Conservation (phyloP, 2,888 invertebrate genomes). For the Rotaria macrura region DNA sequence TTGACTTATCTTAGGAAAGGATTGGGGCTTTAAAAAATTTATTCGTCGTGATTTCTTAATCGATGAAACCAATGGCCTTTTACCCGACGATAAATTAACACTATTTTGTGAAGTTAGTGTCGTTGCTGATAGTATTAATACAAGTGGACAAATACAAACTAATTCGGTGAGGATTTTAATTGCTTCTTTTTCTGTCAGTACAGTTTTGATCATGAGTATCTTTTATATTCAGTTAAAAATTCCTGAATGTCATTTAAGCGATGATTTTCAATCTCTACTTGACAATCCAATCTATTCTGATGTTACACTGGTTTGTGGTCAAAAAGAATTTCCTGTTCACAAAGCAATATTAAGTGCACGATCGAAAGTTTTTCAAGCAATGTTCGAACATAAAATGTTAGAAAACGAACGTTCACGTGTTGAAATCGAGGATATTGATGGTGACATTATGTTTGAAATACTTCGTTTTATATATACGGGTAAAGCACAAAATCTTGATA, state of each 20-base stretch:
- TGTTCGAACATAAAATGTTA: constrained; percentile 99
- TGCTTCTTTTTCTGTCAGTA: not conserved
- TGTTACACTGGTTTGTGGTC: constrained; percentile 62
- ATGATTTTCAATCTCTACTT: constrained; percentile 84
- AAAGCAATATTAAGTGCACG: constrained; percentile 90
- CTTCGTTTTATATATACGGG: constrained; percentile 95
- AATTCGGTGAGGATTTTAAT: constrained; percentile 50
- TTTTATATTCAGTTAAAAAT: constrained; percentile 57
- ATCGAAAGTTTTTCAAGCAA: constrained; percentile 95
- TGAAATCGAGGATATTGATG: constrained; percentile 84
- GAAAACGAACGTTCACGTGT: constrained; percentile 87
- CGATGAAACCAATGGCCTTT: constrained; percentile 92
- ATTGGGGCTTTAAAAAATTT: constrained; percentile 99
- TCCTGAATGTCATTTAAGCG: constrained; percentile 65
- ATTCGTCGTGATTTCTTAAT: constrained; percentile 93
- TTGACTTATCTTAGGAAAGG: constrained; percentile 56
- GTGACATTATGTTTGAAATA: constrained; percentile 93
- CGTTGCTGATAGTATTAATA: constrained; percentile 96
- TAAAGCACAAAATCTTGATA: constrained; percentile 80
- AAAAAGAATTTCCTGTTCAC: constrained; percentile 65
- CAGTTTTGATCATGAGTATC: not conserved
- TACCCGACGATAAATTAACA: constrained; percentile 96
- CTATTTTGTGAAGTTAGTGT: constrained; percentile 91
- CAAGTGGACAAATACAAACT: constrained; percentile 93
- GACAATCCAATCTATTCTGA: constrained; percentile 95